Base-by-base conservation (phyloP, 2,888 invertebrate species). In the Pollenia angustigena region DNA sequence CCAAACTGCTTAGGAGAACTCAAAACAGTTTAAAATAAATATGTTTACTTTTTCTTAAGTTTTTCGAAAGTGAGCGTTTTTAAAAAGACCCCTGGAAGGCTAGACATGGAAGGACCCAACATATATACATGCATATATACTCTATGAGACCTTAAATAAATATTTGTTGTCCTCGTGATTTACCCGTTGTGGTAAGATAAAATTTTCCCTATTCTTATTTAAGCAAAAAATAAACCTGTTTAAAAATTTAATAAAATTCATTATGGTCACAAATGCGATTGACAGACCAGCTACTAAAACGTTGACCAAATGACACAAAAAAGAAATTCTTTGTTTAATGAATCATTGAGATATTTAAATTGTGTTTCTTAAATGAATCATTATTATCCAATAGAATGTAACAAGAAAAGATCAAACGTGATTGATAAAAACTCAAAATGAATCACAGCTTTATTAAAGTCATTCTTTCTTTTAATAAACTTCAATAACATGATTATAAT, bases 361-460 rank as follows among this genome's bases (percentile, higher is more conserved):
- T 79, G 66, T 79, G 66, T 79, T 79, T 74, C 79, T 84, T 74
- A 64, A 79, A 68, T 84, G 84, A 84, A 58, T 84, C 79, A 84
- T 42, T 66, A 58, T 84, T 74, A 84, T 42, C 66, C 14, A 12
- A 18, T 0, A 2, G 18, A 23, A 40, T 40, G 32, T n/a, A 40
- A 40, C 12, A 52, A 58, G 12, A 71, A 32, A 12, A 60, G 52
- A 66, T 66, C 68, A n/a, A 79, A 74, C 18, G 48, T 74, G 54
- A n/a, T 18, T 62, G 72, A 79, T 44, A 58, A 71, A 60, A 46
- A 66, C 8, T 3, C 12, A 18, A 64, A 66, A 74, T 74, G 48
- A 81, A 40, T 81, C 56, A 74, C 46, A 10, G 6, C 32, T 32
- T 32, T 32, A 32, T 32, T 32, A 32, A 6, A 32, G 32, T 32